phyloP scores from a whole-genome alignment of 1,140 invertebrate species.

The Tenebrio molitor region DNA sequence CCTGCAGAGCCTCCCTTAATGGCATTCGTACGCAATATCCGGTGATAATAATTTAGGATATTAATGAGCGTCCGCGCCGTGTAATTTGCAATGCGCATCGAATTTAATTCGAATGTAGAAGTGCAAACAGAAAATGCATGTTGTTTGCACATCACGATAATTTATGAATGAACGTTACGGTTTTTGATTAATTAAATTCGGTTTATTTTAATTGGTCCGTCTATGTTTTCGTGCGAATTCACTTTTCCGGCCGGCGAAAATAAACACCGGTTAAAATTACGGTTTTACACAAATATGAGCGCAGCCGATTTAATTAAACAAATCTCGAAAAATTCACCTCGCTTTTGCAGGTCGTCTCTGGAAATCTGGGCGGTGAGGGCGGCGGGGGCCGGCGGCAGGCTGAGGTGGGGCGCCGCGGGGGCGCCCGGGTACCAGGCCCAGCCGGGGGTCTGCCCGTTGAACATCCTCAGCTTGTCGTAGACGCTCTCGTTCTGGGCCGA shows the following conservation, averaged over 20 bases:
- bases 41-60: constrained; percentile 42
- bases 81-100: constrained; percentile 38
- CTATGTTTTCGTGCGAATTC: constrained; percentile 28
- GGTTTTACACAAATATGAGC: constrained; percentile 32
- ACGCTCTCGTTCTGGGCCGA: constrained; percentile 76
- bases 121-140: constrained; percentile 40
- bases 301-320: constrained; percentile 7
- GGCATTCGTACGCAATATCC: constrained; percentile 26
- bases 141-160: constrained; percentile 45
- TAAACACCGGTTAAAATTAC: constrained; percentile 40
- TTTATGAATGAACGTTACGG: constrained; percentile 46
- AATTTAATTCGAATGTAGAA: constrained; percentile 33
- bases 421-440: constrained; percentile 66
- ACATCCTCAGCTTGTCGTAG: constrained; percentile 87
- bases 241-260: constrained; percentile 40
- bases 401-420: constrained; percentile 65
- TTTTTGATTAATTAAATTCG: constrained; percentile 51
- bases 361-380: constrained; percentile 67
- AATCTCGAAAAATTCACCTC: constrained; percentile 70
- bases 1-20: too few relatives aligned
- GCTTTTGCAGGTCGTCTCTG: constrained; percentile 74
- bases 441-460: constrained; percentile 78
- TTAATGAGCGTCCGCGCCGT: constrained; percentile 38
- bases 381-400: constrained; percentile 66
- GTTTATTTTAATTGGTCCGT: constrained; percentile 36